Conservation (phyloP, 2,888 invertebrate genomes). For the Orthosia cruda region DNA sequence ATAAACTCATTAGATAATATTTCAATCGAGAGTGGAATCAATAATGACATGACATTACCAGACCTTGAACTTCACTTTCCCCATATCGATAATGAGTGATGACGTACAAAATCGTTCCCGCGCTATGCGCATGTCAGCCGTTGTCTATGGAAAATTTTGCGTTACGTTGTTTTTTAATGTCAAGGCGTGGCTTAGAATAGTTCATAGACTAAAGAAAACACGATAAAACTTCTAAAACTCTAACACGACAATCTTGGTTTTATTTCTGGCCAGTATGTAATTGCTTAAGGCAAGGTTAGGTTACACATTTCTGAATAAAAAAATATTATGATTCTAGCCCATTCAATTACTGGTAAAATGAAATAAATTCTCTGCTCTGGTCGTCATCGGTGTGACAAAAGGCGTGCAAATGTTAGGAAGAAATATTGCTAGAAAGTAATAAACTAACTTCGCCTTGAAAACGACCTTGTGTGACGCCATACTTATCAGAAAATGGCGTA, state of each 20-base stretch:
- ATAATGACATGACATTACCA: constrained; percentile 16
- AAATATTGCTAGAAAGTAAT: not conserved
- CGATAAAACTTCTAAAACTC: no score
- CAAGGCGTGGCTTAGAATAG: constrained; percentile 29
- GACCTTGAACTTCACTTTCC: constrained; percentile 38
- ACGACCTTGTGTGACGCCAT: not conserved
- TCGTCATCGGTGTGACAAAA: not conserved
- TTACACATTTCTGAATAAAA: not conserved
- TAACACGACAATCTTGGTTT: constrained; percentile 30
- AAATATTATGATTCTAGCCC: not conserved
- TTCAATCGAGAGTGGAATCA: constrained; percentile 9
- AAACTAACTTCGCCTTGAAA: not conserved
- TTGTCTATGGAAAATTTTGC: constrained; percentile 49
- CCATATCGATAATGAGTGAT: constrained; percentile 4
- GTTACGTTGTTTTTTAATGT: constrained; percentile 27
- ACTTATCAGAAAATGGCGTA: not conserved
- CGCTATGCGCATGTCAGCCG: constrained; percentile 19
- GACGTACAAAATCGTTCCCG: not conserved
- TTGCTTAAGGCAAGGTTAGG: constrained; percentile 9
- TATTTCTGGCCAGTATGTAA: constrained; percentile 1
- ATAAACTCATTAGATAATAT: constrained; percentile 5
- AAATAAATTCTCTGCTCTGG: no score
- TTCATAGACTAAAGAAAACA: constrained; percentile 20
- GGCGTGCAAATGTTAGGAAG: not conserved
- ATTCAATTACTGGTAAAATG: no score